Evolutionary conservation across 2,888 invertebrate genomes (phyloP), one percentile per base, ranked within the genome.

Genomic region (Calameuta filiformis): DNA sequence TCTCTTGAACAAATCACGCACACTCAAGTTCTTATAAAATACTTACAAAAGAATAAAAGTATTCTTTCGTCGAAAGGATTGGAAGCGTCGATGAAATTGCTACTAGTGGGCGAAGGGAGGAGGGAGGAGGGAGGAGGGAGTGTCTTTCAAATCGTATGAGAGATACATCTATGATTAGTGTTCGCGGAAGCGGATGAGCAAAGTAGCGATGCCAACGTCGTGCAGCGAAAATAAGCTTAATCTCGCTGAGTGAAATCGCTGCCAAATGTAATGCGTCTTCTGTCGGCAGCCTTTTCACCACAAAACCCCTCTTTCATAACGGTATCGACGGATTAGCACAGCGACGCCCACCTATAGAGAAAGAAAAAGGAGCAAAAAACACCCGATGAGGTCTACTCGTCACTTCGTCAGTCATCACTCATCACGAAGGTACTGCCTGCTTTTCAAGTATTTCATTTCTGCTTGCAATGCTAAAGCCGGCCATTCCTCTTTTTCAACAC

Each of bases 201-300:
- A 9, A 12, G 23, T 34, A 30, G 69, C 35, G 76, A 73, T 74
- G 73, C 73, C 73, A 35, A 73, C 73, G 73, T 85, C 84, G 83
- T 85, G 82, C 84, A 85, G 86, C 87, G 88, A 88, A 88, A 91
- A 89, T 90, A 90, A 90, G 90, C 90, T 91, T 90, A 91, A 90
- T 91, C 87, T 88, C 87, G 88, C 88, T 89, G 88, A 89, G 90
- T 90, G 89, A 89, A 90, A 89, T 90, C 87, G 87, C 88, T 91
- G 91, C 91, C 90, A 91, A 90, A 91, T 88, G 87, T 88, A 89
- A 90, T 90, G 89, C 89, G 87, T 89, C 88, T 87, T 83, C 84
- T 82, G 86, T 86, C 85, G 84, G 82, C 79, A 80, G 74, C 69
- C 71, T 75, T 69, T 76, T 37, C 68, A 69, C 80, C 81, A 35